Conservation (phyloP, 2,113 vertebrate genomes). For the Synodontis membranacea region DNA sequence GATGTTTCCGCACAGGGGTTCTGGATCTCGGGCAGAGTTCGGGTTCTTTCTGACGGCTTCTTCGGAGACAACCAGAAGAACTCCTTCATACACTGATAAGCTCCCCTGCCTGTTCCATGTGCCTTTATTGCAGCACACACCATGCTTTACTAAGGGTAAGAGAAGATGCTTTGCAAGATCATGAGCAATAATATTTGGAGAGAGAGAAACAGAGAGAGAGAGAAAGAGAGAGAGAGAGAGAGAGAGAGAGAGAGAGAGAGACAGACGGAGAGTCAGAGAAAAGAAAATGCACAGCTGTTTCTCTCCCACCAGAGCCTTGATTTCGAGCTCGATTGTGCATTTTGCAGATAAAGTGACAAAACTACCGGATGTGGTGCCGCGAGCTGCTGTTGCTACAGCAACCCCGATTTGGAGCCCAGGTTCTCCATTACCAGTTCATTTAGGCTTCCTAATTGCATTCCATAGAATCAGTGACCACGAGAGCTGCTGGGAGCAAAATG, state of each 20-base stretch:
- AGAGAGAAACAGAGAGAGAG: background rate
- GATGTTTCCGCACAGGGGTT: constrained; percentile 18
- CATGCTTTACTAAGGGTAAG: constrained; percentile 37
- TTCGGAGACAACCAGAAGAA: constrained; percentile 41
- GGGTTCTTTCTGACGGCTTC: constrained; percentile 18
- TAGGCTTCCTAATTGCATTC: constrained; percentile 99
- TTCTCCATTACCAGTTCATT: constrained; percentile 99
- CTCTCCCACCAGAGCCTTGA: constrained; percentile 86
- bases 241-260: background rate
- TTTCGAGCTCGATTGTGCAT: constrained; percentile 99
- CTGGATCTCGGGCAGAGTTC: constrained; percentile 25
- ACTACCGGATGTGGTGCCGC: constrained; percentile 99
- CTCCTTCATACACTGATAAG: constrained; percentile 49
- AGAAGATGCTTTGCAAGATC: constrained; percentile 38
- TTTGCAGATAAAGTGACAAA: constrained; percentile 99
- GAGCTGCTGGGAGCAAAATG: constrained; percentile 79
- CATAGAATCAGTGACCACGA: constrained; percentile 95
- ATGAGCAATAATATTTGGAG: constrained; percentile 27
- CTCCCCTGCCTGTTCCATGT: constrained; percentile 51
- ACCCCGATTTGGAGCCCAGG: constrained; percentile 94
- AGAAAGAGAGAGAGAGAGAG: constrained; percentile 21
- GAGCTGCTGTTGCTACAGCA: constrained; percentile 95
- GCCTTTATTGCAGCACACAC: constrained; percentile 45
- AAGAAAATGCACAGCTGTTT: constrained; percentile 76
- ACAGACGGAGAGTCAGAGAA: background rate